These are phyloP conservation scores for Dendroctonus ponderosae DNA, from an alignment of 1,140 invertebrate genomes.

Conservation along the genomic window DNA sequence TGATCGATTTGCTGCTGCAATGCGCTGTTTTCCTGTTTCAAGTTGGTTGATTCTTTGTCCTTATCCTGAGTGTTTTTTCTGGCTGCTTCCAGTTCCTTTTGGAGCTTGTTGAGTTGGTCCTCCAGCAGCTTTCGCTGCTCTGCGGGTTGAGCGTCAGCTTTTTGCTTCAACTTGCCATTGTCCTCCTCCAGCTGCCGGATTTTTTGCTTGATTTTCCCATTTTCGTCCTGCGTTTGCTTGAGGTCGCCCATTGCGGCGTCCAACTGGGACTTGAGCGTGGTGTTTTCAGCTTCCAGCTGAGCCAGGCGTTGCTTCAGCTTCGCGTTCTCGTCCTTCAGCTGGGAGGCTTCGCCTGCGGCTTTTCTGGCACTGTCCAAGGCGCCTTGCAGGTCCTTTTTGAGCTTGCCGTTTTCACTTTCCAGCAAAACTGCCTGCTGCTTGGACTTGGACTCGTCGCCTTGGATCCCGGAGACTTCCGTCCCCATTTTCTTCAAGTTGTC, in stretches of 20 bases:
- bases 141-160: conserved; percentile 2
- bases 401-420: conserved; percentile 24
- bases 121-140: neutral
- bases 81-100: conserved; percentile 22
- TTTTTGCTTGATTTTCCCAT: conserved; percentile 17
- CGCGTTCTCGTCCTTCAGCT: conserved; percentile 25
- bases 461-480: conserved; percentile 23
- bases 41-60: conserved; percentile 9
- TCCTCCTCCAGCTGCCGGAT: conserved; percentile 21
- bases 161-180: conserved; percentile 7
- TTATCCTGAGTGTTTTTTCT: conserved; percentile 6
- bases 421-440: conserved; percentile 29
- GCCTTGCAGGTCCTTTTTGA: conserved; percentile 27
- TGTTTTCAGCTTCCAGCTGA: conserved; percentile 27
- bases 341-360: neutral
- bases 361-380: conserved; percentile 24
- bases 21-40: conserved; percentile 12
- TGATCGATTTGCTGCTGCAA: conserved; percentile 23
- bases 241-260: conserved; percentile 10
- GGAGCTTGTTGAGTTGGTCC: conserved; percentile 19
- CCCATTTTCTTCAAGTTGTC: conserved; percentile 35
- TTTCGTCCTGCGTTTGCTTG: conserved; percentile 27
- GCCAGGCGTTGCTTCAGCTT: conserved; percentile 28
- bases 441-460: conserved; percentile 26
- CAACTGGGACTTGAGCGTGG: conserved; percentile 23